Percentiles rank a stretch among this genome's conserved stretches.
These are phyloP conservation scores for Bubalus kerabau DNA, from an alignment of 2,113 vertebrate species.

Conservation along the genomic window DNA sequence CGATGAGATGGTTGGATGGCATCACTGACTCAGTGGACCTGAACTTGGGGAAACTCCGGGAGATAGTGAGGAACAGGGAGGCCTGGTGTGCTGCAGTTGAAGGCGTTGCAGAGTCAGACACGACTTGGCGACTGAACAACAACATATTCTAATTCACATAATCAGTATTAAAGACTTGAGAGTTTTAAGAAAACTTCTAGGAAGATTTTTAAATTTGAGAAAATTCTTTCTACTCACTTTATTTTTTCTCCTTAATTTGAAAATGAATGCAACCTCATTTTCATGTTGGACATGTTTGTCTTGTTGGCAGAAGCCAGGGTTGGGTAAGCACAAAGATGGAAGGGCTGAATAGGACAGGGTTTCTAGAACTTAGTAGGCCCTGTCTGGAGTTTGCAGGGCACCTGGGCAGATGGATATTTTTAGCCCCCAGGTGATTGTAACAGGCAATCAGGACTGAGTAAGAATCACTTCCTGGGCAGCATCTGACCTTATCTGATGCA, in stretches of 20 bases:
- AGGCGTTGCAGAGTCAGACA: not conserved
- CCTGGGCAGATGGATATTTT: not conserved
- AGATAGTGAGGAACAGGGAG: not conserved
- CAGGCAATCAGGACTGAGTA: not conserved
- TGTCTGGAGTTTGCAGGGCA: too few species aligned
- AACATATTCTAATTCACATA: not conserved
- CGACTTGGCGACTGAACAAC: rapidly evolving
- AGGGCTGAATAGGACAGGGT: not conserved
- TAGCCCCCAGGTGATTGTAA: not conserved
- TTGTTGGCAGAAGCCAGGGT: not conserved
- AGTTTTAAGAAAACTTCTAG: not conserved
- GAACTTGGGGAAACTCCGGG: not conserved
- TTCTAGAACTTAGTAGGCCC: not conserved
- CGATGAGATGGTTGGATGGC: not conserved
- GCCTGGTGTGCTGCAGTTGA: not conserved
- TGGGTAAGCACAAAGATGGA: not conserved
- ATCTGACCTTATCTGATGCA: not conserved
- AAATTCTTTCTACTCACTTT: not conserved
- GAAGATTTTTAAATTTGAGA: not conserved
- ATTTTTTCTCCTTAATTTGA: not conserved
- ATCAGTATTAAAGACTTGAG: not conserved
- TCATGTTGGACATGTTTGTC: not conserved
- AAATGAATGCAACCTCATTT: not conserved
- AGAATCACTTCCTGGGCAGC: not conserved
- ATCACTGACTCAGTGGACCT: not conserved